These are phyloP conservation scores for Digitonthophagus gazella DNA, from an alignment of 2,888 invertebrate genomes.

Conservation along the genomic window DNA sequence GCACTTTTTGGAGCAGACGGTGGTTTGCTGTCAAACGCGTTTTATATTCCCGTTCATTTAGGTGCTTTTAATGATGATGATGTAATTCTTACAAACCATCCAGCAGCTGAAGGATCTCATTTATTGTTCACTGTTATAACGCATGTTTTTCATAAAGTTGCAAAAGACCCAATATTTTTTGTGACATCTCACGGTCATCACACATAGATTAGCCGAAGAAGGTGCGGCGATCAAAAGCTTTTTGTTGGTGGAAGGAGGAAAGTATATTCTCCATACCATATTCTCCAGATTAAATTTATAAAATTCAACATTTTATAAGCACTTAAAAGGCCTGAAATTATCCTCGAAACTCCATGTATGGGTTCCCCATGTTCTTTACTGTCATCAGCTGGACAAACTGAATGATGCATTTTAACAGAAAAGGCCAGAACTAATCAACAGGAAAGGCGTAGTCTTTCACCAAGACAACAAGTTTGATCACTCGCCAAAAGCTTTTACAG, in stretches of 20 bases:
- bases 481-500: too few relatives aligned
- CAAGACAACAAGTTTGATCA: too few relatives aligned
- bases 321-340: too few relatives aligned
- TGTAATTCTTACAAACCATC: slow-evolving; percentile 94
- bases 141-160: slow-evolving; percentile 78
- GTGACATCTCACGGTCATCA: slow-evolving; percentile 98
- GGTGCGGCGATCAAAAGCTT: slow-evolving; percentile 95
- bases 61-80: slow-evolving; percentile 87
- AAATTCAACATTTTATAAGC: too few relatives aligned
- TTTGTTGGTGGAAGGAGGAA: slow-evolving; percentile 77
- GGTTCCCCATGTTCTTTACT: too few relatives aligned
- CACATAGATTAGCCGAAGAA: slow-evolving; percentile 85
- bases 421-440: too few relatives aligned
- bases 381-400: too few relatives aligned
- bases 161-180: slow-evolving; percentile 82
- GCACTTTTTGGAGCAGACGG: slow-evolving; percentile 97
- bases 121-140: slow-evolving; percentile 98
- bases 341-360: too few relatives aligned
- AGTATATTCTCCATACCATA: too few relatives aligned
- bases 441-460: too few relatives aligned
- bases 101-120: slow-evolving; percentile 95
- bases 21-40: slow-evolving; percentile 97
- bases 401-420: too few relatives aligned
- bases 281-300: too few relatives aligned
- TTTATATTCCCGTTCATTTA: slow-evolving; percentile 95